Evolutionary conservation across 2,113 vertebrate species (phyloP).

Genomic region (Anas platyrhynchos): DNA sequence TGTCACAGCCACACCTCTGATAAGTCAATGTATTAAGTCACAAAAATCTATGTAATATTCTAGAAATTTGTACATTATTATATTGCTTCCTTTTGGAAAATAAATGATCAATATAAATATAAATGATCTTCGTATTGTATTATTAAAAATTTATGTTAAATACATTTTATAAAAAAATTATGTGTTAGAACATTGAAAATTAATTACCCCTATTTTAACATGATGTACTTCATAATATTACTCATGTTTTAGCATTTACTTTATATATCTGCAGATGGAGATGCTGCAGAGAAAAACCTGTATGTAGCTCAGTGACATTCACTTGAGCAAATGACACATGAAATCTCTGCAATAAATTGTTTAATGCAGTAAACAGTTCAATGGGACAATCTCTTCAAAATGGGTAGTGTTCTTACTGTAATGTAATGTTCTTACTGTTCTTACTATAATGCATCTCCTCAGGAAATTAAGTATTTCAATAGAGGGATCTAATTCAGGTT

Average conservation of each 20-base stretch:
- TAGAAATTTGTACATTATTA: neutral
- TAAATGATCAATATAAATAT: neutral
- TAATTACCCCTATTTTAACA: neutral
- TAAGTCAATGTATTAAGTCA: neutral
- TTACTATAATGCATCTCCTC: neutral
- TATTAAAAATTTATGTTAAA: neutral
- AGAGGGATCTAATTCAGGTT: neutral
- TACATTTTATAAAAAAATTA: neutral
- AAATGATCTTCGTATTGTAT: neutral
- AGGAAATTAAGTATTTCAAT: neutral
- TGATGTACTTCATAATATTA: neutral
- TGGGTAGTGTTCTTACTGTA: neutral
- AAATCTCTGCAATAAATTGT: neutral
- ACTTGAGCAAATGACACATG: neutral
- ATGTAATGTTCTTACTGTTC: neutral
- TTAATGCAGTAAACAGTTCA: neutral
- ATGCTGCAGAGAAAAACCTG: neutral
- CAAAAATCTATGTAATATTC: neutral
- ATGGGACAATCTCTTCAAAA: neutral
- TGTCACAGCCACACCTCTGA: neutral
- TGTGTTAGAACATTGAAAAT: neutral
- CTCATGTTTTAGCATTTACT: neutral
- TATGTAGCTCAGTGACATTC: neutral
- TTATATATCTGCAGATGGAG: neutral
- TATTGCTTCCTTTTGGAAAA: neutral